These are phyloP conservation scores for Ophioderma brevispina DNA, from an alignment of 35 echinoderm and acorn worm species.

Conservation along the genomic window DNA sequence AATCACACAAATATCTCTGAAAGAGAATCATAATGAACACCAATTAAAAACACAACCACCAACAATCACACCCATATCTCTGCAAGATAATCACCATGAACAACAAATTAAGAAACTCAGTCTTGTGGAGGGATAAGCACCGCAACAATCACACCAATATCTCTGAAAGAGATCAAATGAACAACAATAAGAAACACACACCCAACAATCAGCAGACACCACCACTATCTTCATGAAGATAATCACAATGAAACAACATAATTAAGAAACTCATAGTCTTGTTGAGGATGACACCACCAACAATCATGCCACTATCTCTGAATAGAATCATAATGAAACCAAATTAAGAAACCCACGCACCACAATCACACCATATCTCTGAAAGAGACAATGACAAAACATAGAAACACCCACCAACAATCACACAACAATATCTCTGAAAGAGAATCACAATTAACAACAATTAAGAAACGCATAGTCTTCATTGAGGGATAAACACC, in stretches of 20 bases:
- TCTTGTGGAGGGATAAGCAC: too few relatives aligned
- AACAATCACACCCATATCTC: background rate
- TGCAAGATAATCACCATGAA: background rate
- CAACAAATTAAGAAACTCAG: background rate
- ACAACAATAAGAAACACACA: too few relatives aligned
- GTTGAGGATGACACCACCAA: slow-evolving; percentile 94
- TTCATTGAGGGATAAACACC: background rate
- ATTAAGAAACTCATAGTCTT: slow-evolving; percentile 99
- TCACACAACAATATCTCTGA: background rate
- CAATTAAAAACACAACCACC: background rate
- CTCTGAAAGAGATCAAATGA: too few relatives aligned
- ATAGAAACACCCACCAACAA: background rate
- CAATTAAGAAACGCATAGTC: background rate
- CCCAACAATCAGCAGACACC: too few relatives aligned
- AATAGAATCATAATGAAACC: too few relatives aligned
- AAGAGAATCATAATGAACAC: background rate
- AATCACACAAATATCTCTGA: background rate
- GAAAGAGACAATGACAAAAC: too few relatives aligned
- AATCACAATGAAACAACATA: too few relatives aligned
- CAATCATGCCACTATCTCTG: slow-evolving; percentile 94
- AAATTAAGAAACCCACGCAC: too few relatives aligned
- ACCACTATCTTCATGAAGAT: too few relatives aligned
- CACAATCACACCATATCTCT: too few relatives aligned
- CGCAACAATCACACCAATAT: too few relatives aligned
- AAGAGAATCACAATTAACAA: background rate